Base-by-base conservation (phyloP, 2,797 vertebrate genomes). In the Leontopithecus rosalia region DNA sequence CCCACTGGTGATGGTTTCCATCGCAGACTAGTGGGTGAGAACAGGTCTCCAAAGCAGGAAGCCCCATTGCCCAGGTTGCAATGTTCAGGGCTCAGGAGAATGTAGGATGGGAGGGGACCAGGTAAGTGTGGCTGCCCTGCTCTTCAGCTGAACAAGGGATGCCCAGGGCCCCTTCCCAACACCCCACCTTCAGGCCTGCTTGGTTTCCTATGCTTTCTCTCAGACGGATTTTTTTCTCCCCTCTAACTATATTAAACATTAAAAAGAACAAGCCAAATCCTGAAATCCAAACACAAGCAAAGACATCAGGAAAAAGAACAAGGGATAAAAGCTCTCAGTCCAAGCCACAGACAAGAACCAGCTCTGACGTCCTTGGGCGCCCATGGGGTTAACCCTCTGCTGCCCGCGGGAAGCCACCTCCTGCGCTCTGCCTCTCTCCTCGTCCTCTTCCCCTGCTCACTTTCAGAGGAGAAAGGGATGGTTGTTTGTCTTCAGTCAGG, bases 291-390 rank as follows among this genome's bases (percentile, higher is more conserved):
- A 97, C 97, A 98, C 94, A 98, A 97, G 94, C 97, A 97, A 98
- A 98, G 97, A 98, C 98, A 97, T 96, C 82, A 96, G 97, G 97
- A 97, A 98, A 98, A 97, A 98, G 97, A 98, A 98, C 96, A 90
- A 98, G 98, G 97, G 98, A 98, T 98, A 97, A 98, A 98, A 98
- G 98, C 98, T 98, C 98, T 98, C 98, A 96, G 97, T 97, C 97
- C 97, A 97, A 98, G 97, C 80, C 97, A 91, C 97, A 98, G 98
- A 97, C 88, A 92, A 98, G 97, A 98, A 97, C 97, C 95, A 72
- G 97, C 98, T 98, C 98, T 98, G 98, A 98, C 97, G 98, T 98
- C 98, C 97, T 98, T 98, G 91, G 98, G 97, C 87, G 97, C 98
- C 98, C 73, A 67, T 98, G 97, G 98, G 85, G 97, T 98, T 98